phyloP scores from a whole-genome alignment of 1,140 invertebrate genomes.

The Drosophila dunni region DNA sequence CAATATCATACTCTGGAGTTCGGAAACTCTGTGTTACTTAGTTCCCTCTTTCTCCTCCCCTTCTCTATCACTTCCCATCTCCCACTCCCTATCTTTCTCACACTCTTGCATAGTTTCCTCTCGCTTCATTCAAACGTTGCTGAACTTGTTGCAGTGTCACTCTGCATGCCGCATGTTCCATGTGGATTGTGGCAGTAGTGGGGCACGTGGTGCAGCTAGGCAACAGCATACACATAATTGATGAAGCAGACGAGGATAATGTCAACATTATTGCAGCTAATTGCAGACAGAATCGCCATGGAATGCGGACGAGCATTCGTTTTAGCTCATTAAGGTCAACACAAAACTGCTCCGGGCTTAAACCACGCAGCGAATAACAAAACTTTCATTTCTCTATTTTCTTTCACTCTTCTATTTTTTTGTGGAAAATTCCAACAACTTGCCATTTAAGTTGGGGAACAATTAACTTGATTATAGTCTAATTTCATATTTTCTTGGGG shows the following conservation, averaged over 20 bases:
- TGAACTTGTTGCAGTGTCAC: slow-evolving; percentile 26
- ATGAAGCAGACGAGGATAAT: slow-evolving; percentile 42
- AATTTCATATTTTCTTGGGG: slow-evolving; percentile 1
- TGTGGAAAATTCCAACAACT: slow-evolving; percentile 12
- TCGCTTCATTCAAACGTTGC: slow-evolving; percentile 3
- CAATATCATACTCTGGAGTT: too few species aligned
- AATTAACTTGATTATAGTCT: slow-evolving; percentile 5
- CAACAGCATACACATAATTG: slow-evolving; percentile 38
- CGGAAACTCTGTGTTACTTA: too few species aligned
- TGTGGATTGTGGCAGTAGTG: neutral
- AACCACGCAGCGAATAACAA: neutral
- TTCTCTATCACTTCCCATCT: neutral
- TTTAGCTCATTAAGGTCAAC: slow-evolving; percentile 40
- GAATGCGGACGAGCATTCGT: slow-evolving; percentile 3
- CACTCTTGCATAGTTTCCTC: neutral
- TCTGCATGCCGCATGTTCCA: neutral
- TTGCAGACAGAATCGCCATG: slow-evolving; percentile 32
- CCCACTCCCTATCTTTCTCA: too few species aligned
- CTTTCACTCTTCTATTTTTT: neutral
- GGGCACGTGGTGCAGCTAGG: neutral
- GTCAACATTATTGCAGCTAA: slow-evolving; percentile 52
- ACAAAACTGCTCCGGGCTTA: neutral
- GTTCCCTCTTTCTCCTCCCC: neutral
- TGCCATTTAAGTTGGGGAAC: slow-evolving; percentile 3
- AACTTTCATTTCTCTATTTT: neutral